Percentiles rank a stretch among this genome's conserved stretches.
Evolutionary conservation across 53 echinoderm and acorn worm genomes (phyloP).

Genomic region (Patiria pectinifera): DNA sequence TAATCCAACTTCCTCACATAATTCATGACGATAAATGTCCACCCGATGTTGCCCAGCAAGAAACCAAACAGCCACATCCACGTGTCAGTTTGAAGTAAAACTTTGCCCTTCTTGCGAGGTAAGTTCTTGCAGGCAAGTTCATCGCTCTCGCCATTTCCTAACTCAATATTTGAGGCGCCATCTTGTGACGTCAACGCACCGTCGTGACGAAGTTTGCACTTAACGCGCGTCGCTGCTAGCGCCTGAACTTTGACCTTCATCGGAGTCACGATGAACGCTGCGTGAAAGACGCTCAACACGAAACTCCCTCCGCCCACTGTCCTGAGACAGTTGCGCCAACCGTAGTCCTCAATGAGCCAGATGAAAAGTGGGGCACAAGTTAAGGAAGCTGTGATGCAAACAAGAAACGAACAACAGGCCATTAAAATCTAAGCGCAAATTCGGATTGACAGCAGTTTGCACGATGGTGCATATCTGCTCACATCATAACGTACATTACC

Average conservation of each 20-base stretch:
- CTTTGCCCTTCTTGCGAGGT: not conserved
- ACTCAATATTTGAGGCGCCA: not conserved
- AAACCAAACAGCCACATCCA: not conserved
- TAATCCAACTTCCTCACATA: not conserved
- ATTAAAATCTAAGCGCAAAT: no score
- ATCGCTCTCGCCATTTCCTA: no score
- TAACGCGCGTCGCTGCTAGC: no score
- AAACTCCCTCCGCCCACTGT: constrained; percentile 71
- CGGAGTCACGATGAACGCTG: not conserved
- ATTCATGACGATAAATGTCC: constrained; percentile 14
- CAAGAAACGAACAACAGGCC: no score
- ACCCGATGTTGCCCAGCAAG: not conserved
- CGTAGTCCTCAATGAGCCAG: constrained; percentile 65
- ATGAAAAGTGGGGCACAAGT: constrained; percentile 71
- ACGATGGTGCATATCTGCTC: no score
- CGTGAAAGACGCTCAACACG: not conserved
- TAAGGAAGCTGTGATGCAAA: constrained; percentile 67
- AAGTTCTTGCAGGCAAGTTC: not conserved
- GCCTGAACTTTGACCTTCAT: not conserved
- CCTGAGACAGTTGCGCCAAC: constrained; percentile 80
- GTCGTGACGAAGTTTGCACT: no score
- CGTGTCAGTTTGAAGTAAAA: not conserved
- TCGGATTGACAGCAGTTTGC: no score
- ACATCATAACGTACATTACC: no score
- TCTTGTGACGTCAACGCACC: no score